Evolutionary conservation across 1,140 invertebrate species (phyloP).

Genomic region (Hyposmocoma kahamanoa): DNA sequence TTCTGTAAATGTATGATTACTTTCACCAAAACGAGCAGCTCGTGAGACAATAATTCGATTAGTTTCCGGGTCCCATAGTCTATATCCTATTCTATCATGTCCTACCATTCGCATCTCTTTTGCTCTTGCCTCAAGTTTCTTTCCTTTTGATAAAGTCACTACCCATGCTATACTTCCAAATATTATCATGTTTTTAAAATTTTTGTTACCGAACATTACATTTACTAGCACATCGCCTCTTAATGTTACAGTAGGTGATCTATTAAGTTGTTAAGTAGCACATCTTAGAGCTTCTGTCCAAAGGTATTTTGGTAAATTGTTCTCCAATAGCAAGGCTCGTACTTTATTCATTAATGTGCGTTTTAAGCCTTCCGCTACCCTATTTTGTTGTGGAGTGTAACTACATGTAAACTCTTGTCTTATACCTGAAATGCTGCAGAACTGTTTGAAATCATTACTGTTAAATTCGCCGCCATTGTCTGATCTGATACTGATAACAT

Average conservation of each 20-base stretch:
- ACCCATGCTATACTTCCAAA: slow-evolving; percentile 3
- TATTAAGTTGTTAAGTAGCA: background rate
- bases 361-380: too few relatives aligned
- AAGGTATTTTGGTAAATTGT: background rate
- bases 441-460: too few relatives aligned
- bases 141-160: background rate
- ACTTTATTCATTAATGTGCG: too few relatives aligned
- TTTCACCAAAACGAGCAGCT: slow-evolving; percentile 1
- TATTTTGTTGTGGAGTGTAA: too few relatives aligned
- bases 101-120: background rate
- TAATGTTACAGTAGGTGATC: background rate
- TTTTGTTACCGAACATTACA: background rate
- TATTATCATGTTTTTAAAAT: background rate
- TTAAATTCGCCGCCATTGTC: too few relatives aligned
- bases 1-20: background rate
- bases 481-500: background rate
- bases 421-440: too few relatives aligned
- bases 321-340: too few relatives aligned
- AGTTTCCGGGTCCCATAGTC: background rate
- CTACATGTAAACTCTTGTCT: too few relatives aligned
- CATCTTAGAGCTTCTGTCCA: background rate
- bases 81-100: background rate
- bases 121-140: background rate
- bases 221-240: background rate
- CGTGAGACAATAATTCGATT: background rate